Conservation (phyloP, 2,888 invertebrate species). For the Drosophila pegasa region DNA sequence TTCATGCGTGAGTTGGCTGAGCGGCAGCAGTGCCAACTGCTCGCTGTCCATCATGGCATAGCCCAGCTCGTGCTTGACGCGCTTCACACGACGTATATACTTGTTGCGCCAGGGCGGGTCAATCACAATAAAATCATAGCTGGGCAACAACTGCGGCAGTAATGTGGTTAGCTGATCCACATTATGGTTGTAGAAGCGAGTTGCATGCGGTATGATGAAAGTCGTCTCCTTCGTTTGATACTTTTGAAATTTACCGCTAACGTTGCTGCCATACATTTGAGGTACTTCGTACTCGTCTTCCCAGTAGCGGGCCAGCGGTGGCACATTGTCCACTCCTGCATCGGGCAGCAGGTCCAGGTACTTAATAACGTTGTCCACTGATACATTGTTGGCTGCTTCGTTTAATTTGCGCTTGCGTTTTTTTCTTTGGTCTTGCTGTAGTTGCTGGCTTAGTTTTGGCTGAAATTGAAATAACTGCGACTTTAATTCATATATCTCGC, state of each 20-base stretch:
- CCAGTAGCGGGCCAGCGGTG: conserved; percentile 68
- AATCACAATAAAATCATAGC: conserved; percentile 92
- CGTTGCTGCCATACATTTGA: conserved; percentile 87
- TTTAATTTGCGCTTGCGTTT: conserved; percentile 50
- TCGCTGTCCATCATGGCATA: conserved; percentile 91
- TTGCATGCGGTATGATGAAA: conserved; percentile 88
- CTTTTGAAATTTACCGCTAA: conserved; percentile 85
- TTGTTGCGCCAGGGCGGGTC: conserved; percentile 99
- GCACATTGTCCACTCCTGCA: background rate
- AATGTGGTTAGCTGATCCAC: conserved; percentile 87
- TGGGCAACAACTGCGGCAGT: conserved; percentile 85
- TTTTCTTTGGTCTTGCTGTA: conserved; percentile 15
- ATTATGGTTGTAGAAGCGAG: conserved; percentile 89
- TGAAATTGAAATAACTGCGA: conserved; percentile 71
- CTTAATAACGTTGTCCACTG: conserved; percentile 20
- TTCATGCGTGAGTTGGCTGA: conserved; percentile 87
- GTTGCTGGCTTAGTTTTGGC: conserved; percentile 24
- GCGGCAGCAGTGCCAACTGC: conserved; percentile 89
- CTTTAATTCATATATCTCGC: conserved; percentile 55
- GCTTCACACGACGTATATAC: conserved; percentile 93
- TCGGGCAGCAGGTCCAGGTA: conserved; percentile 47
- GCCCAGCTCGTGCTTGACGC: conserved; percentile 87
- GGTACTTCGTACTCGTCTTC: conserved; percentile 79
- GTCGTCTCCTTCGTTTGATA: conserved; percentile 82
- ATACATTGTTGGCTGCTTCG: background rate